Evolutionary conservation across 2,888 invertebrate species (phyloP), one percentile per base, ranked within the genome.

Genomic region (Zygogramma bicolorata): DNA sequence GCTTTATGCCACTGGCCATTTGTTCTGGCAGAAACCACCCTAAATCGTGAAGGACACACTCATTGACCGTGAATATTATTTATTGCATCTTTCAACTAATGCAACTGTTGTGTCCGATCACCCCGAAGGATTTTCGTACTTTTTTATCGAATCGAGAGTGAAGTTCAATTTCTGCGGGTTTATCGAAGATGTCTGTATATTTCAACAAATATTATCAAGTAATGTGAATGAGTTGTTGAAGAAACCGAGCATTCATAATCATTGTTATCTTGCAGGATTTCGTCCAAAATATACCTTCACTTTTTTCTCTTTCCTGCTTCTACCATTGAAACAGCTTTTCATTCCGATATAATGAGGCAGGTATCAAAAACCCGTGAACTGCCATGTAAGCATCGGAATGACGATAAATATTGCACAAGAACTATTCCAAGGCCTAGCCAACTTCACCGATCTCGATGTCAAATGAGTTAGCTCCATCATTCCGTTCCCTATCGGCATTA

Each of bases 401-500:
- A 20, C 46, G 6, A 46, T 22, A 8, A 46, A 46, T 46, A 46
- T 46, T 46, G 18, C 46, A 46, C 20, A 20, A 46, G 10, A 8
- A 20, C 10, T 10, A 46, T 20, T n/a, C 46, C 18, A 46, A 20
- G 8, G 20, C 46, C 18, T 3, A 10, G 20, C 18, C 46, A 46
- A 46, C 46, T 20, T 20, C 20, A 8, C 46, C 10, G 46, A 20
- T 53, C 67, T 65, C 65, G 67, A 73, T 71, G 70, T 72, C 71
- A 77, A 73, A 75, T 70, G 68, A 73, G 73, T 71, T 71, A 72
- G 62, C 66, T 72, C 67, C 65, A 66, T 63, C 71, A 57, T 38
- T 22, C 59, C 63, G 66, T 65, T 73, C 76, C 76, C 71, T 71
- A 69, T 73, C 71, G 78, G 75, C 78, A 79, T 79, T 80, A 77